phyloP scores from a whole-genome alignment of 2,113 vertebrate genomes.

The Coryphaenoides rupestris region DNA sequence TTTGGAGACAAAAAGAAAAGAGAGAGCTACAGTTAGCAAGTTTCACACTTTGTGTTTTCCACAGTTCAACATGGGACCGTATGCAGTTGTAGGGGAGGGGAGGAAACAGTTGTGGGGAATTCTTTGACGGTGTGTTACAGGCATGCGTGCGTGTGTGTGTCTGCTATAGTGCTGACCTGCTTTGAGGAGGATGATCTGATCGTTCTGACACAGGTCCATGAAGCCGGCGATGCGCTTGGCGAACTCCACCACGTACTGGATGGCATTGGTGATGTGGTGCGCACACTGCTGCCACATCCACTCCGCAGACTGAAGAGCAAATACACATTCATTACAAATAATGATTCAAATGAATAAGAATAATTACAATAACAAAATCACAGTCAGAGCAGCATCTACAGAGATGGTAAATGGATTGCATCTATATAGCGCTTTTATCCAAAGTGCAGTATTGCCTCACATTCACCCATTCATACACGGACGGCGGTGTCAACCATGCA shows the following conservation, averaged over 20 bases:
- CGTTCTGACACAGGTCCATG: slow-evolving; percentile 89
- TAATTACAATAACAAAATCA: not conserved
- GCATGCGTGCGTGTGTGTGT: slow-evolving; percentile 13
- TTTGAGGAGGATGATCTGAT: slow-evolving; percentile 89
- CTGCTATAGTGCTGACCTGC: slow-evolving; percentile 72
- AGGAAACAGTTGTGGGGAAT: too few relatives aligned
- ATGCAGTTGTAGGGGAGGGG: too few relatives aligned
- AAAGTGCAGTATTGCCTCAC: too few relatives aligned
- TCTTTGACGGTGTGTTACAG: too few relatives aligned
- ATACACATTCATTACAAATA: not conserved
- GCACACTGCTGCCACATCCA: slow-evolving; percentile 87
- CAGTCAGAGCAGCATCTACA: too few relatives aligned
- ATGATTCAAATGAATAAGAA: not conserved
- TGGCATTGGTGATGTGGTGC: slow-evolving; percentile 83
- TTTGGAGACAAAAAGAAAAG: slow-evolving; percentile 61
- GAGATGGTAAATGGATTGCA: too few relatives aligned
- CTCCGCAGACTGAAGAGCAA: slow-evolving; percentile 74
- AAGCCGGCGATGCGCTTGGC: slow-evolving; percentile 86
- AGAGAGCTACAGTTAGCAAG: slow-evolving; percentile 55
- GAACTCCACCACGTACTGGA: slow-evolving; percentile 88
- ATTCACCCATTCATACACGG: too few relatives aligned
- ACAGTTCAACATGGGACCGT: too few relatives aligned
- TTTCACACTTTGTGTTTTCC: slow-evolving; percentile 14
- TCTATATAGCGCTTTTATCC: too few relatives aligned
- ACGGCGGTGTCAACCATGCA: too few relatives aligned